A percentile compares a stretch with the other conserved stretches of the same genome.
phyloP scores from a whole-genome alignment of 2,888 invertebrate species.

The Drosophila fulvimacula region DNA sequence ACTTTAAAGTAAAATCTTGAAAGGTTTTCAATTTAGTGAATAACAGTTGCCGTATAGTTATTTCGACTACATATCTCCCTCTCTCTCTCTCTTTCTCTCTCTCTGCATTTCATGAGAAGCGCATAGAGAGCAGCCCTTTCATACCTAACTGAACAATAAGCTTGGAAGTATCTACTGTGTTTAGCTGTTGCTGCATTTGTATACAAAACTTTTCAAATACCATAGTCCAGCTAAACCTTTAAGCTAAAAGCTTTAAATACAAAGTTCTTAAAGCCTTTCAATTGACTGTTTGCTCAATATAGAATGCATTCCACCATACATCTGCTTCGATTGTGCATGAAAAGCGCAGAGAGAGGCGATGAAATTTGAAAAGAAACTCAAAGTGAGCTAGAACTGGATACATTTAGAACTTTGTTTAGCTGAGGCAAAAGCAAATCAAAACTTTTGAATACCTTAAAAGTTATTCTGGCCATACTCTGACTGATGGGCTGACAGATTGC shows the following conservation, averaged over 20 bases:
- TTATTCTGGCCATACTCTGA: background rate
- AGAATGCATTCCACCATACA: background rate
- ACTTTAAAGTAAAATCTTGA: background rate
- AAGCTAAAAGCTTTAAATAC: background rate
- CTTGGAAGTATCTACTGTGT: no score
- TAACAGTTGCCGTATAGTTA: background rate
- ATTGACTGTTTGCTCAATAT: background rate
- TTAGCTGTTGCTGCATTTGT: background rate
- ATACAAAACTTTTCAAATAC: background rate
- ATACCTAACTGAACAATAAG: background rate
- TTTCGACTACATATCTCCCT: background rate
- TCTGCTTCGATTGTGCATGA: background rate
- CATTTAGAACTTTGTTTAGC: constrained; percentile 1
- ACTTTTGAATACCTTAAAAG: constrained; percentile 2
- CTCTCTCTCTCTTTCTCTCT: background rate
- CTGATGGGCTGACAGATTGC: background rate
- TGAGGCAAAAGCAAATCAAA: background rate
- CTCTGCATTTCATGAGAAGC: background rate
- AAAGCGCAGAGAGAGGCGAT: background rate
- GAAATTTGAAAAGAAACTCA: background rate
- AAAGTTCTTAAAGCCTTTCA: background rate
- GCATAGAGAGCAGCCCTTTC: background rate
- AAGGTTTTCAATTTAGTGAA: background rate
- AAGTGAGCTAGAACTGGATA: background rate
- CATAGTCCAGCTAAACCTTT: background rate